phyloP scores from a whole-genome alignment of 2,888 invertebrate species.

The Apotomis betuletana region DNA sequence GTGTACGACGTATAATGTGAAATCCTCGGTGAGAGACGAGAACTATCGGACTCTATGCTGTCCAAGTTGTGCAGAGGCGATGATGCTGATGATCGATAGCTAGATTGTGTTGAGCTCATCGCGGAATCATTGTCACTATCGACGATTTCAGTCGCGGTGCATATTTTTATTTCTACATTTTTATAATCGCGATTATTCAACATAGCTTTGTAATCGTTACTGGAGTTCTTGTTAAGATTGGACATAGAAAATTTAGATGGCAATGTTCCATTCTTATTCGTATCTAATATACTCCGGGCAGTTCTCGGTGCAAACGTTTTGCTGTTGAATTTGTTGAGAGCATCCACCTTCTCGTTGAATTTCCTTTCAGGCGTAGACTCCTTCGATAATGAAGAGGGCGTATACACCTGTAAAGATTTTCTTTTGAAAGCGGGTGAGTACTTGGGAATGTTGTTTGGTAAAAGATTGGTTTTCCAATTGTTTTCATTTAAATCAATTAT shows the following conservation, averaged over 20 bases:
- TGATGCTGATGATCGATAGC: constrained; percentile 88
- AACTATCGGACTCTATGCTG: constrained; percentile 81
- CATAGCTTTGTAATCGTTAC: constrained; percentile 65
- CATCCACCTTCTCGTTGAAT: constrained; percentile 64
- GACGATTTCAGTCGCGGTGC: constrained; percentile 80
- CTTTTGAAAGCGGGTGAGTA: constrained; percentile 93
- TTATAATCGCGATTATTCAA: constrained; percentile 68
- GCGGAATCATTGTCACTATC: constrained; percentile 95
- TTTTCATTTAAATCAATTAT: constrained; percentile 65
- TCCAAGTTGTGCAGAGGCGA: constrained; percentile 89
- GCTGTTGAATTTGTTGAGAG: constrained; percentile 59
- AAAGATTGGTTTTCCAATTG: constrained; percentile 74
- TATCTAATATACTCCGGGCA: constrained; percentile 60
- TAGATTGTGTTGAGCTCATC: constrained; percentile 92
- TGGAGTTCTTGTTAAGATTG: constrained; percentile 53
- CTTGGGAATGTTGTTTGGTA: constrained; percentile 86
- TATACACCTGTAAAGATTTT: constrained; percentile 87
- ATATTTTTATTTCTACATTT: constrained; percentile 76
- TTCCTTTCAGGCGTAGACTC: constrained; percentile 78
- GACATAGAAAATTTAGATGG: constrained; percentile 52
- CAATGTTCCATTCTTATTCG: constrained; percentile 52
- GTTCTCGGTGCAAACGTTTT: constrained; percentile 58
- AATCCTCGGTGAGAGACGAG: constrained; percentile 78
- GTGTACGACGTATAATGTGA: constrained; percentile 72
- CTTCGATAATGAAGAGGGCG: constrained; percentile 72